These are phyloP conservation scores for Agriopis aurantiaria DNA, from an alignment of 2,888 invertebrate species.

Conservation along the genomic window DNA sequence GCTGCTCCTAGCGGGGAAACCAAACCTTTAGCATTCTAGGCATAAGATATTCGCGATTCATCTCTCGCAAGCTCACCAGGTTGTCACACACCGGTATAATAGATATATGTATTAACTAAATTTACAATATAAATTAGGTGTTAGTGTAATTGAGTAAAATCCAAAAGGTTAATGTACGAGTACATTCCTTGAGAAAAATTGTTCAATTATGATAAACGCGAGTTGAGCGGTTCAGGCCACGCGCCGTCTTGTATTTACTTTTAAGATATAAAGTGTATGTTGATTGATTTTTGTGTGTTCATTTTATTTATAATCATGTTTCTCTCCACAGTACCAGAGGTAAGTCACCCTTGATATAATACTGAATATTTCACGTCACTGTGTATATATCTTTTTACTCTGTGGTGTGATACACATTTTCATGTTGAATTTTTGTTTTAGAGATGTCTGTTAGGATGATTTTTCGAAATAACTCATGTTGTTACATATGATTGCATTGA, in stretches of 20 bases:
- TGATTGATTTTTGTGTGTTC: conserved; percentile 82
- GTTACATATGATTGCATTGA: conserved; percentile 28
- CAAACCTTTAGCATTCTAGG: conserved; percentile 33
- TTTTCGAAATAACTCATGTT: conserved; percentile 11
- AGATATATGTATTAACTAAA: conserved; percentile 67
- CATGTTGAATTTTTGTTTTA: conserved; percentile 9
- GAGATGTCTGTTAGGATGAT: conserved; percentile 22
- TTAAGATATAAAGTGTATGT: conserved; percentile 87
- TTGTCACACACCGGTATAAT: conserved; percentile 56
- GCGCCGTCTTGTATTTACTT: conserved; percentile 77
- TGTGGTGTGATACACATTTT: conserved; percentile 11
- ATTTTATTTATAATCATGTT: conserved; percentile 84
- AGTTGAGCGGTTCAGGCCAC: conserved; percentile 61
- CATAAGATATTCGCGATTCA: conserved; percentile 45
- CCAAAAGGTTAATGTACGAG: conserved; percentile 72
- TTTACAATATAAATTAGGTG: conserved; percentile 64
- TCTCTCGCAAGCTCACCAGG: conserved; percentile 63
- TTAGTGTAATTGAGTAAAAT: conserved; percentile 62
- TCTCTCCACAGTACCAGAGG: conserved; percentile 82
- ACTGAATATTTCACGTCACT: conserved; percentile 24
- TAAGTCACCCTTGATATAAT: conserved; percentile 72
- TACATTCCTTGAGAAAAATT: conserved; percentile 74
- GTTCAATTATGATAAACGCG: conserved; percentile 64
- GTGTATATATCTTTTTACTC: conserved; percentile 3
- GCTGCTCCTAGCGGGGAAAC: conserved; percentile 25